Evolutionary conservation across 2,888 invertebrate species (phyloP), one percentile per base, ranked within the genome.

Genomic region (Glaucopsyche alexis): DNA sequence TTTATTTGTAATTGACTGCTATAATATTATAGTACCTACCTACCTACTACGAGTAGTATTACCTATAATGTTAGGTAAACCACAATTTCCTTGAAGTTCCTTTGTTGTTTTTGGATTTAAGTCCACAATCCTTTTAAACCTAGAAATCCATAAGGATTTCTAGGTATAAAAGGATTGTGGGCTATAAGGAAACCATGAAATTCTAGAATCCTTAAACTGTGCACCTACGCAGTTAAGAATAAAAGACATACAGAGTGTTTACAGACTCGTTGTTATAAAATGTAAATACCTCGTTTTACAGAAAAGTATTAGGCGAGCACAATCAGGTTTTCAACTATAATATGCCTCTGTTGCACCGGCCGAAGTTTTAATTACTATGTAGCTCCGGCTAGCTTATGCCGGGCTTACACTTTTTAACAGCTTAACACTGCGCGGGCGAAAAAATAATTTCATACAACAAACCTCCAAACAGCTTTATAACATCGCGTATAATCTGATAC

Each of bases 281-380:
- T 14, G 60, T 60, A 60, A 60, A 60, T 38, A 60, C 60, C 60
- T 60, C 38, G 45, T 66, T 42, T 11, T 42, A 67, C 16, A 45
- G 42, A 45, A 42, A 67, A 67, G 67, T 67, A 67, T 42, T 45
- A 66, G 40, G 40, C 66, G 16, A 67, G 66, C 19, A 45, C 29
- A 67, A 67, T 45, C 67, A 67, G 67, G 19, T 45, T 67, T 67
- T 67, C 67, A 11, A 42, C 67, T 67, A 67, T 67, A 67, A 67
- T 45, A 67, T 19, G 16, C 67, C 19, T 67, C 45, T 45, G 67
- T 66, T 66, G 42, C 42, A 42, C 42, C 66, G 11, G 40, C 16
- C 16, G 66, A 66, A 66, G 16, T 71, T 49, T 50, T 55, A 71
- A 64, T 64, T 65, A 50, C 40, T 45, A 45, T 67, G 67, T 67